Evolutionary conservation across 2,113 vertebrate genomes (phyloP).

Genomic region (Myrmecophaga tridactyla): DNA sequence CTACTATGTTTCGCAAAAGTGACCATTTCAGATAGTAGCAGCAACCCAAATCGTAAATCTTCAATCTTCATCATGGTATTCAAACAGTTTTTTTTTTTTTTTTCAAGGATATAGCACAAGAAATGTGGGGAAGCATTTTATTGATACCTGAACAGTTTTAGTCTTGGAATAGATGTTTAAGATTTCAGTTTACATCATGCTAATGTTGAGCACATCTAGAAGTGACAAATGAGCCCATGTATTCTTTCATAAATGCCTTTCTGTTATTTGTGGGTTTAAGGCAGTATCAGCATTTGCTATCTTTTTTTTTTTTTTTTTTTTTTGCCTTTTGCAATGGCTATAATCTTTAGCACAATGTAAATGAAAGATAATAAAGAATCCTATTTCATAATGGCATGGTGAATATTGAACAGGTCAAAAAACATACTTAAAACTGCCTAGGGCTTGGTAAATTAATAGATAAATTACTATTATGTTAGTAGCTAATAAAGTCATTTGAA

Average conservation of each 20-base stretch:
- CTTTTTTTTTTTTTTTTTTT: not conserved
- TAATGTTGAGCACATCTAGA: not conserved
- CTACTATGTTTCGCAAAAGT: not conserved
- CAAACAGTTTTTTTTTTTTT: not conserved
- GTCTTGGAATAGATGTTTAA: not conserved
- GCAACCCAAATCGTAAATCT: not conserved
- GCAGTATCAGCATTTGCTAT: not conserved
- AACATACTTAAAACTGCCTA: not conserved
- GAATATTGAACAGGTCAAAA: not conserved
- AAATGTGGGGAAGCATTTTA: not conserved
- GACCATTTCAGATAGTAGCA: not conserved
- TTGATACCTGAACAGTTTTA: not conserved
- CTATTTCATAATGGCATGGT: too few relatives aligned
- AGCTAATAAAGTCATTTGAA: not conserved
- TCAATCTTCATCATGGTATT: not conserved
- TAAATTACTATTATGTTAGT: not conserved
- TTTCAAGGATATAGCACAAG: not conserved
- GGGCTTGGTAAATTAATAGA: not conserved
- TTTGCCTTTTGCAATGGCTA: not conserved
- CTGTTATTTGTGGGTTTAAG: not conserved
- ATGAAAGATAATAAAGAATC: not conserved
- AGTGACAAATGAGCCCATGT: not conserved
- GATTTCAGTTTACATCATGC: not conserved
- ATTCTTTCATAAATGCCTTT: not conserved
- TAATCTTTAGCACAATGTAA: not conserved